phyloP scores from a whole-genome alignment of 2,888 invertebrate genomes.

The Oscheius sp. region DNA sequence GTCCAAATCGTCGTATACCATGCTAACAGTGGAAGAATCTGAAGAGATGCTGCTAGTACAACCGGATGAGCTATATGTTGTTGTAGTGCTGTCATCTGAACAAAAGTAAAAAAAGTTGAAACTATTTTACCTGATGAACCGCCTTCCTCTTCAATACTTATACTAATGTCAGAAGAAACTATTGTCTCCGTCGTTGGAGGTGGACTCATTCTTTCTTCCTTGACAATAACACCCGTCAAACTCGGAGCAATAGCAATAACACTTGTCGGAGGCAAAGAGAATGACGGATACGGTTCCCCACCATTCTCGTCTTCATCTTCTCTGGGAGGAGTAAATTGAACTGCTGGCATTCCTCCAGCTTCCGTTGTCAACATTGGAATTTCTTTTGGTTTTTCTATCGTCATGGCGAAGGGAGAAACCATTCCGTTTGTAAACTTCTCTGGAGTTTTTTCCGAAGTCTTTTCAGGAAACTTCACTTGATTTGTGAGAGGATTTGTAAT shows the following conservation, averaged over 20 bases:
- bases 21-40: background rate
- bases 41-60: constrained; percentile 2
- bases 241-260: constrained; percentile 10
- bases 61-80: constrained; percentile 27
- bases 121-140: constrained; percentile 2
- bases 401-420: no score
- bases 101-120: background rate
- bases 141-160: background rate
- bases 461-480: no score
- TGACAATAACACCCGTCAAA: background rate
- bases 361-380: background rate
- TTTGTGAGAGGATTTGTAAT: no score
- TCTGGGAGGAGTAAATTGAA: constrained; percentile 8
- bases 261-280: background rate
- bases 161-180: background rate
- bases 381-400: background rate
- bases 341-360: background rate
- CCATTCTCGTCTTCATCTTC: constrained; percentile 7
- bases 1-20: background rate
- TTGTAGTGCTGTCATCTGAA: constrained; percentile 21
- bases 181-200: background rate
- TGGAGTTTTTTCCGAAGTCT: background rate
- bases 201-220: background rate
- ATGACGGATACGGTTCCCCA: background rate
- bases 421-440: no score